Evolutionary conservation across 37 sponge, comb jelly and placozoan genomes (phyloP), one percentile per base, ranked within the genome.

Genomic region (Geodia barretti): DNA sequence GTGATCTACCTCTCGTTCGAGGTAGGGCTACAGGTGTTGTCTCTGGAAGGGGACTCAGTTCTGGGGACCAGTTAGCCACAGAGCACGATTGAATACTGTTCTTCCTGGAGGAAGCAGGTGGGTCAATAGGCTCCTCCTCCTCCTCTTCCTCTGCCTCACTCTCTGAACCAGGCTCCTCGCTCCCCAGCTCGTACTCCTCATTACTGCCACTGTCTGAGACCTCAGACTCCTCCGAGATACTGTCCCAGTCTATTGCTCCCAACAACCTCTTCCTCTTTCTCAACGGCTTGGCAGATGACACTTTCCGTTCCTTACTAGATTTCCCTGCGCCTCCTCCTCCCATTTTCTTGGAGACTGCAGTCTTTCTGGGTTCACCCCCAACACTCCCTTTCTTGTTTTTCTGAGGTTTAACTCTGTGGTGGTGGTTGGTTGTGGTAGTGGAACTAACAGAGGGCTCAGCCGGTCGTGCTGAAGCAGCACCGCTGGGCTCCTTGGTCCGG

Each of bases 121-220:
- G 14, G 14, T 14, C 14, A 14, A 17, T 14, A 47, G 7, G 11
- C 14, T 47, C 14, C 54, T 47, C 54, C 54, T 47, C 54, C 54
- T 47, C 54, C 54, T 47, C 54, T 14, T 47, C 78, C 26, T 62
- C 74, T 61, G 72, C 74, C 30, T 72, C 74, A 9, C 54, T 61
- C 26, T 72, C 83, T 60, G 33, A 30, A 35, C 60, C 19, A 21
- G 17, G 31, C 60, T 36, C 32, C 5, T 58, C 81, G 5, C 61
- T 70, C 19, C 54, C 62, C 19, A 17, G 34, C 24, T 79, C 69
- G 5, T 37, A 36, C 21, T 76, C 64, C 3, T 30, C 32, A 5
- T 17, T 17, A 66, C 5, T 71, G 33, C 25, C 38, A 19, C 33
- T 71, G 25, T 71, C 73, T 3, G 4, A 5, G 59, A 9, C 75